These are phyloP conservation scores for Pherbina coryleti DNA, from an alignment of 2,888 invertebrate species.

Conservation along the genomic window DNA sequence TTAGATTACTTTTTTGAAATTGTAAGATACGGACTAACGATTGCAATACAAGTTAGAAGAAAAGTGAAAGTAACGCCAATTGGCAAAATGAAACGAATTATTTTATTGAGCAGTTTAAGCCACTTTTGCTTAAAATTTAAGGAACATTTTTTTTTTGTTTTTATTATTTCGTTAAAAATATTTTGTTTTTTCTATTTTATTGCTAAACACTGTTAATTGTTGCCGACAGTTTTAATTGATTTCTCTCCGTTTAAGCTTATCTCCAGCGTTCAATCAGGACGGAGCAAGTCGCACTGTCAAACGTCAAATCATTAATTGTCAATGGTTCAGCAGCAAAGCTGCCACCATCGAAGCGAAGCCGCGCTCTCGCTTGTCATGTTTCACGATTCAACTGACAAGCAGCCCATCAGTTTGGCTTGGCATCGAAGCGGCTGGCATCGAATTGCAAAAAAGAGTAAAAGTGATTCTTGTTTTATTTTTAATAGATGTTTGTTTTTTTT, in stretches of 20 bases:
- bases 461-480: constrained; percentile 13
- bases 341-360: neutral
- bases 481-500: neutral
- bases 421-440: neutral
- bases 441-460: constrained; percentile 13
- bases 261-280: neutral
- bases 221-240: constrained; percentile 26
- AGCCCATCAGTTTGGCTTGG: constrained; percentile 9
- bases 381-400: neutral
- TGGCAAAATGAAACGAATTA: neutral
- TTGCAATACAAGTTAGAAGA: neutral
- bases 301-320: constrained; percentile 19
- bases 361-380: neutral
- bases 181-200: no score
- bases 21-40: neutral
- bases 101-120: no score
- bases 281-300: constrained; percentile 1
- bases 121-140: no score
- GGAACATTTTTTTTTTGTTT: no score
- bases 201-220: constrained; percentile 4
- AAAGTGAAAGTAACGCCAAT: constrained; percentile 19
- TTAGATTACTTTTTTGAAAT: neutral
- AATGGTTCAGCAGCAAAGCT: neutral
- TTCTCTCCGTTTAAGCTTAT: constrained; percentile 23
- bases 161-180: no score